A percentile compares a stretch with the other conserved stretches of the same genome.
Evolutionary conservation across 2,888 invertebrate genomes (phyloP).

Genomic region (Eupeodes luniger): DNA sequence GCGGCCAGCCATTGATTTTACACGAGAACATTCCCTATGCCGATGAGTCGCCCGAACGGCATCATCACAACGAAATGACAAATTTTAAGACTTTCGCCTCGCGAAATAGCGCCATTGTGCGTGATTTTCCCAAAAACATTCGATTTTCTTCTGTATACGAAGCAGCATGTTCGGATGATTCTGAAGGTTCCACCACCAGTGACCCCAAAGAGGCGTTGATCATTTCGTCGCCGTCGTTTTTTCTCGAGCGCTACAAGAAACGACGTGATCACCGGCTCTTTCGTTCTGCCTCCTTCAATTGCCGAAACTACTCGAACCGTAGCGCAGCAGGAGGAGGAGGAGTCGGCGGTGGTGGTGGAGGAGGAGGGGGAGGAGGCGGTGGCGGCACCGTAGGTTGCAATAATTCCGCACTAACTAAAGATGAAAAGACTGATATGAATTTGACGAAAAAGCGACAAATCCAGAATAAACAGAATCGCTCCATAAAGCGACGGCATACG

Average conservation of each 20-base stretch:
- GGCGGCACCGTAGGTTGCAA: constrained; percentile 81
- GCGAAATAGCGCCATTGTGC: constrained; percentile 56
- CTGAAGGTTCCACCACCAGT: constrained; percentile 83
- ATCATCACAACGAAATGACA: constrained; percentile 79
- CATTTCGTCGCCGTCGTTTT: constrained; percentile 82
- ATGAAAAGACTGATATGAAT: constrained; percentile 92
- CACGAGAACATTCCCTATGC: constrained; percentile 89
- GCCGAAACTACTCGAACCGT: constrained; percentile 83
- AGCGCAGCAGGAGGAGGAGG: constrained; percentile 81
- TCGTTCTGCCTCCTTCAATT: constrained; percentile 84
- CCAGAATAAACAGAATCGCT: constrained; percentile 85
- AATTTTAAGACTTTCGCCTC: constrained; percentile 69
- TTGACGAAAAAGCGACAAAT: constrained; percentile 89
- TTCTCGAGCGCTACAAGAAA: constrained; percentile 83
- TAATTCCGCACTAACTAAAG: constrained; percentile 86
- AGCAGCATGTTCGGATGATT: constrained; percentile 81
- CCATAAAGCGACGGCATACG: constrained; percentile 95
- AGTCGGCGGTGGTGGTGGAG: constrained; percentile 80
- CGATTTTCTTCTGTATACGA: constrained; percentile 82
- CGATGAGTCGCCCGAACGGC: constrained; percentile 87
- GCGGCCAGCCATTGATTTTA: constrained; percentile 83
- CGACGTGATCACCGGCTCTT: constrained; percentile 83
- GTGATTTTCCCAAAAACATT: constrained; percentile 79
- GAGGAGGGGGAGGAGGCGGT: constrained; percentile 72
- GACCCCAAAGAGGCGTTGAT: constrained; percentile 83